Conservation (phyloP, 2,888 invertebrate genomes). For the Subacronicta megacephala region DNA sequence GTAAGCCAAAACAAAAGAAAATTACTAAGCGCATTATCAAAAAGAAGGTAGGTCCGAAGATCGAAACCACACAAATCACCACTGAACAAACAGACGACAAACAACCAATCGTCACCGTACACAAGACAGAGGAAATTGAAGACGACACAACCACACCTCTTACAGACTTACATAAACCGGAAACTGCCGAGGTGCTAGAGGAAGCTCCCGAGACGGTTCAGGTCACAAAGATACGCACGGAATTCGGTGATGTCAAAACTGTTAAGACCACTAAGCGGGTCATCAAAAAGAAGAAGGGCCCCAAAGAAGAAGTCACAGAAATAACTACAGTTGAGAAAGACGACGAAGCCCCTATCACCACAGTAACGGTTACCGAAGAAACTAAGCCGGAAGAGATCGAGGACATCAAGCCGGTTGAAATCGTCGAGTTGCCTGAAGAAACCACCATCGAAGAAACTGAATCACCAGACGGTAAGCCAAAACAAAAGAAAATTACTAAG, state of each 20-base stretch:
- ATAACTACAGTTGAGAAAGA: constrained; percentile 27
- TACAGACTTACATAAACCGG: constrained; percentile 23
- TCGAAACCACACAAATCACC: constrained; percentile 66
- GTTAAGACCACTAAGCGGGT: constrained; percentile 27
- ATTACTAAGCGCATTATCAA: constrained; percentile 74
- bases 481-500: constrained; percentile 42
- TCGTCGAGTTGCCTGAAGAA: constrained; percentile 27
- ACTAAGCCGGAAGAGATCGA: background rate
- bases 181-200: constrained; percentile 59
- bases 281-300: constrained; percentile 46
- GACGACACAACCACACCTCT: constrained; percentile 53
- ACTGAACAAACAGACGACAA: constrained; percentile 80
- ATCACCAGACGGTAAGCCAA: constrained; percentile 27
- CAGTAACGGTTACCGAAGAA: constrained; percentile 18
- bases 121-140: constrained; percentile 69
- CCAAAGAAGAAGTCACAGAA: constrained; percentile 64
- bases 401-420: background rate
- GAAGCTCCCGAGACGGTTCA: constrained; percentile 30
- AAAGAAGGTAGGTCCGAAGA: constrained; percentile 63
- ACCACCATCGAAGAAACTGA: constrained; percentile 9
- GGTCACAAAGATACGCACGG: constrained; percentile 17
- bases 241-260: constrained; percentile 17
- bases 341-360: constrained; percentile 27
- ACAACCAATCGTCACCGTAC: constrained; percentile 75
- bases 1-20: constrained; percentile 38